phyloP scores from a whole-genome alignment of 2,113 vertebrate species.

The Orycteropus afer region DNA sequence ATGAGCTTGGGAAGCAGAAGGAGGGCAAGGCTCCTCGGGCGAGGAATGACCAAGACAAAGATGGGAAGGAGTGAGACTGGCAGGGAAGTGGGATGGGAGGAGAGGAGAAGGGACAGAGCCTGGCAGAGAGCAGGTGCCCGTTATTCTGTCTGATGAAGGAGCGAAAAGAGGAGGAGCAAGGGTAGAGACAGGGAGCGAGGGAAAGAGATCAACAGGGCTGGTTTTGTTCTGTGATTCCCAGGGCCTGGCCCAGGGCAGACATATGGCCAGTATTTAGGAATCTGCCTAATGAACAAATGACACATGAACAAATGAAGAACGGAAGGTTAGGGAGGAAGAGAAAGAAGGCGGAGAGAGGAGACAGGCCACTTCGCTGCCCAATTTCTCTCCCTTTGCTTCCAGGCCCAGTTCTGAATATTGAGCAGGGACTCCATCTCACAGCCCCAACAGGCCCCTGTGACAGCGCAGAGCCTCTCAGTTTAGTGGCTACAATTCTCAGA shows the following conservation, averaged over 20 bases:
- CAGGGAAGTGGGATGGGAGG: fast-evolving
- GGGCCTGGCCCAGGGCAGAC: background rate
- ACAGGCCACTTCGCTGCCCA: fast-evolving
- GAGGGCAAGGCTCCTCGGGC: fast-evolving
- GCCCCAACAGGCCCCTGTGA: background rate
- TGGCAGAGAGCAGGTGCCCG: background rate
- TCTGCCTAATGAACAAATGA: background rate
- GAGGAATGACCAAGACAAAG: fast-evolving
- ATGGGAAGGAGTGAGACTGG: background rate
- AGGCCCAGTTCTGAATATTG: background rate
- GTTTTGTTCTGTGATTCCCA: background rate
- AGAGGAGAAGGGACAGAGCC: background rate
- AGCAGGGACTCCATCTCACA: background rate
- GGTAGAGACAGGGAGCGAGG: background rate
- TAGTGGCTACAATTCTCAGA: background rate
- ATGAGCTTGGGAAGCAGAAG: background rate
- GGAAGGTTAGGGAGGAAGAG: background rate
- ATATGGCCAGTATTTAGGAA: background rate
- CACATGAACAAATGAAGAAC: fast-evolving
- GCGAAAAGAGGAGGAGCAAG: background rate
- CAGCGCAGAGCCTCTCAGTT: background rate
- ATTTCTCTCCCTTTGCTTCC: background rate
- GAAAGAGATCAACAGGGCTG: background rate
- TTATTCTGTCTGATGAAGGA: background rate
- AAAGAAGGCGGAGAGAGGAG: background rate